phyloP scores from a whole-genome alignment of 1,140 invertebrate species.

The Penaeus indicus region DNA sequence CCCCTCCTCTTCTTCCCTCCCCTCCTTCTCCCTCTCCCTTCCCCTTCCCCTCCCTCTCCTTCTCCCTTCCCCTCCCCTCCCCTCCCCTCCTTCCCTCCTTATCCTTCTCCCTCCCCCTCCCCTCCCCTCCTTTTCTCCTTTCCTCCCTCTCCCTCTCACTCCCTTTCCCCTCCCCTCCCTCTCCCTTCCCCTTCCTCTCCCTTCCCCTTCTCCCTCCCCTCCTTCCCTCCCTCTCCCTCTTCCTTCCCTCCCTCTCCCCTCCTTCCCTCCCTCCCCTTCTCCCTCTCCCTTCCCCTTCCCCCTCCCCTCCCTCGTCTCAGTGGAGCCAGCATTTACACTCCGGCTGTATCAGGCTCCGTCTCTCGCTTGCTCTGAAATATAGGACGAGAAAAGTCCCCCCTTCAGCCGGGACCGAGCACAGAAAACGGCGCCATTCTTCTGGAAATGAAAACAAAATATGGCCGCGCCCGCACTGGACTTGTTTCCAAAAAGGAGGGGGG shows the following conservation, averaged over 20 bases:
- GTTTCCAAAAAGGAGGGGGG: background rate
- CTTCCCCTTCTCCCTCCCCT: too few relatives aligned
- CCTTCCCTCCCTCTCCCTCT: too few relatives aligned
- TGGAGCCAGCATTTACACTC: background rate
- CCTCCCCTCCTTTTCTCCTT: background rate
- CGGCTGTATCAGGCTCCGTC: slow-evolving; percentile 16
- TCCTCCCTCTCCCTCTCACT: background rate
- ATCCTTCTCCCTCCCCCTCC: too few relatives aligned
- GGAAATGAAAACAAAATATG: slow-evolving; percentile 30
- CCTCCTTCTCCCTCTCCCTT: too few relatives aligned
- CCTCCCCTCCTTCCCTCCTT: too few relatives aligned
- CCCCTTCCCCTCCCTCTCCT: too few relatives aligned
- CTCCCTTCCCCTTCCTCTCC: too few relatives aligned
- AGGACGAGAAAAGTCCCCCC: slow-evolving; percentile 20
- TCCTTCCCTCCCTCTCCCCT: background rate
- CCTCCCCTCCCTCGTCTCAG: background rate
- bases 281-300: background rate
- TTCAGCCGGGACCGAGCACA: background rate
- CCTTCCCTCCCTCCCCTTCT: background rate
- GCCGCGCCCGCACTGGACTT: background rate
- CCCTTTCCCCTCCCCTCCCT: background rate
- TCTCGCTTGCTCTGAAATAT: slow-evolving; percentile 5
- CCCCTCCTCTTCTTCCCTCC: too few relatives aligned
- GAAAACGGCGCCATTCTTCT: background rate
- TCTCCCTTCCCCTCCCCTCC: too few relatives aligned